Conservation (phyloP, 1,140 invertebrate genomes). For the Paramacrobiotus metropolitanus region DNA sequence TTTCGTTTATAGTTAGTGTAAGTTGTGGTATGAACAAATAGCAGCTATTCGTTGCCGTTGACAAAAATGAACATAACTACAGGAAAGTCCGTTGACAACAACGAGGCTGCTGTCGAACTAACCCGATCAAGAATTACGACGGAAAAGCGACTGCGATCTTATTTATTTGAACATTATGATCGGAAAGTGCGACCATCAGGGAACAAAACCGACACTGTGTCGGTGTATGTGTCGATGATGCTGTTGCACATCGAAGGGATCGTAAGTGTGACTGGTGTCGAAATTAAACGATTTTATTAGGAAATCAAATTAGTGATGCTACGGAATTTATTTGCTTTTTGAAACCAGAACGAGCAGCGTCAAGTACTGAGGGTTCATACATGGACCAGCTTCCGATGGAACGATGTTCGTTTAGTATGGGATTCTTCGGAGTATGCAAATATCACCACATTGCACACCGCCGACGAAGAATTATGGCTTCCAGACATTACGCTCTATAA, state of each 20-base stretch:
- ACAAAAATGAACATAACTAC: too few relatives aligned
- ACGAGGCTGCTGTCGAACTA: too few relatives aligned
- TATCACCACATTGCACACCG: background rate
- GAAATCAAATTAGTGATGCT: background rate
- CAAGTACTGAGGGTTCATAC: background rate
- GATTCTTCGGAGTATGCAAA: background rate
- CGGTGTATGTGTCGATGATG: background rate
- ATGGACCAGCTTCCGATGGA: background rate
- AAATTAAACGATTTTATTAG: background rate
- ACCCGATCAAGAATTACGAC: background rate
- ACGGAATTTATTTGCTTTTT: too few relatives aligned
- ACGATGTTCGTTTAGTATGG: background rate
- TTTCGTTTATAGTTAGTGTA: too few relatives aligned
- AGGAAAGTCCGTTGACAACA: too few relatives aligned
- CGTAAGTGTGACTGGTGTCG: background rate
- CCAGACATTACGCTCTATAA: background rate
- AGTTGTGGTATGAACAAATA: too few relatives aligned
- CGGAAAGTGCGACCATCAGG: slow-evolving; percentile 1
- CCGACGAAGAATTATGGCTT: slow-evolving; percentile 1
- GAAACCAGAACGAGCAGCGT: background rate
- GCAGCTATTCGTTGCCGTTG: too few relatives aligned
- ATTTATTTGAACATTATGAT: background rate
- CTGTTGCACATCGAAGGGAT: background rate
- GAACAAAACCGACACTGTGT: background rate
- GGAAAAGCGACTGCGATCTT: background rate